Conservation (phyloP, 2,888 invertebrate species). For the Mythimna lalbum region DNA sequence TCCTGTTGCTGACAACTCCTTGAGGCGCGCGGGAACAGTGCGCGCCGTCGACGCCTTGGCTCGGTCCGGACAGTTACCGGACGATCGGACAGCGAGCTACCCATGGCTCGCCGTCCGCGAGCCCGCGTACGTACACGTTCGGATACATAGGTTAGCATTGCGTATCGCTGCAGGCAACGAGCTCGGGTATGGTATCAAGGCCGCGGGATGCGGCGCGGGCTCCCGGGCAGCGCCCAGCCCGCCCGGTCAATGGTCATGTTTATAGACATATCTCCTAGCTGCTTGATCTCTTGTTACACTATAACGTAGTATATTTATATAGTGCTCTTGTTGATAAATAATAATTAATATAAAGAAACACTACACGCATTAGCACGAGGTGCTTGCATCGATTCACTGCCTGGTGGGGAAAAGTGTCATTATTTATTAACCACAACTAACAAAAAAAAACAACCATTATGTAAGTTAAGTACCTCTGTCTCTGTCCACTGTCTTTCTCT, state of each 20-base stretch:
- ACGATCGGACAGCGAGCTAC: too few relatives aligned
- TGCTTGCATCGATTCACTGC: not conserved
- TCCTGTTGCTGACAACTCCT: too few relatives aligned
- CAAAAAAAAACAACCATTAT: too few relatives aligned
- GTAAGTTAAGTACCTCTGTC: too few relatives aligned
- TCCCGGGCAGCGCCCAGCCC: constrained; percentile 2
- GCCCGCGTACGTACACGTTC: not conserved
- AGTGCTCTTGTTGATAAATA: not conserved
- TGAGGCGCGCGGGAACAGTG: too few relatives aligned
- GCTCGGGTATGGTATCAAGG: constrained; percentile 20
- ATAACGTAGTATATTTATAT: not conserved
- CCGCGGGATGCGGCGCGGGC: constrained; percentile 25
- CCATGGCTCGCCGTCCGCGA: too few relatives aligned
- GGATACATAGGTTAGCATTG: constrained; percentile 1
- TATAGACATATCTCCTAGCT: not conserved
- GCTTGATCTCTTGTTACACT: too few relatives aligned
- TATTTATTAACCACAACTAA: too few relatives aligned
- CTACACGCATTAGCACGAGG: not conserved
- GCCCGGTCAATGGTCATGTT: not conserved
- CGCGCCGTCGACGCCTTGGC: too few relatives aligned
- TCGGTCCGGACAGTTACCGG: too few relatives aligned
- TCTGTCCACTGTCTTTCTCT: too few relatives aligned
- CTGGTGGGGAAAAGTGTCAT: not conserved
- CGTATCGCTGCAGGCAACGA: constrained; percentile 27
- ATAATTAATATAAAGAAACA: not conserved